A percentile compares a stretch with the other conserved stretches of the same genome.
phyloP scores from a whole-genome alignment of 2,888 invertebrate genomes.

The Agonopterix subpropinquella region DNA sequence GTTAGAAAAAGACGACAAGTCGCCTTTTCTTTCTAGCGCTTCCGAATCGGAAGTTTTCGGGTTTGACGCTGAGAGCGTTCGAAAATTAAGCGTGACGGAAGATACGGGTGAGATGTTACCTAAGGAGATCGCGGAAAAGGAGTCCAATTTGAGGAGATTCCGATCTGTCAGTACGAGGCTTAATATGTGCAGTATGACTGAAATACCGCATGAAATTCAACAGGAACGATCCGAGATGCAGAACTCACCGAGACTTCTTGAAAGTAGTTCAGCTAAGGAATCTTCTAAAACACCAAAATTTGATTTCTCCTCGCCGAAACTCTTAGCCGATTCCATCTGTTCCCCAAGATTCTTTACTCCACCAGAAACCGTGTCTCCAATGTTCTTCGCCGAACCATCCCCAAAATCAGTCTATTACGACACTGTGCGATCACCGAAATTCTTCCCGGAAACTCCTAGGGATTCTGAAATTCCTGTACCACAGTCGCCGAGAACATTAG shows the following conservation, averaged over 20 bases:
- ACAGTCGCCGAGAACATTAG: constrained; percentile 53
- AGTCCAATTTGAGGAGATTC: constrained; percentile 52
- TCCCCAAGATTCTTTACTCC: constrained; percentile 67
- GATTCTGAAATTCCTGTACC: constrained; percentile 43
- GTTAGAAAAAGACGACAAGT: constrained; percentile 69
- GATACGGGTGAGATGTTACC: constrained; percentile 31
- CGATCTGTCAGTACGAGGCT: constrained; percentile 60
- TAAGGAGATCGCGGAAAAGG: constrained; percentile 29
- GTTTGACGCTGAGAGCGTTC: constrained; percentile 47
- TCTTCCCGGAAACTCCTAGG: constrained; percentile 60
- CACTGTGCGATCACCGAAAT: constrained; percentile 60
- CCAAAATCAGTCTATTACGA: constrained; percentile 67
- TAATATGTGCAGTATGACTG: constrained; percentile 57
- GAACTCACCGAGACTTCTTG: constrained; percentile 55
- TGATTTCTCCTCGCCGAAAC: constrained; percentile 64
- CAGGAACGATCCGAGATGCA: constrained; percentile 59
- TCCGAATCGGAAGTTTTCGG: constrained; percentile 52
- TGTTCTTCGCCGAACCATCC: constrained; percentile 62
- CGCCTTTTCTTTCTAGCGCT: constrained; percentile 50
- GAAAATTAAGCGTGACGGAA: constrained; percentile 33
- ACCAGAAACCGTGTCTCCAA: constrained; percentile 58
- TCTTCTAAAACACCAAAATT: constrained; percentile 57
- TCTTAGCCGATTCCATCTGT: constrained; percentile 48
- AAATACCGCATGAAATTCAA: constrained; percentile 42
- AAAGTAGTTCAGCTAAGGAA: constrained; percentile 62